Evolutionary conservation across 1,140 invertebrate species (phyloP), one percentile per base, ranked within the genome.

Genomic region (Asbolus verrucosus): DNA sequence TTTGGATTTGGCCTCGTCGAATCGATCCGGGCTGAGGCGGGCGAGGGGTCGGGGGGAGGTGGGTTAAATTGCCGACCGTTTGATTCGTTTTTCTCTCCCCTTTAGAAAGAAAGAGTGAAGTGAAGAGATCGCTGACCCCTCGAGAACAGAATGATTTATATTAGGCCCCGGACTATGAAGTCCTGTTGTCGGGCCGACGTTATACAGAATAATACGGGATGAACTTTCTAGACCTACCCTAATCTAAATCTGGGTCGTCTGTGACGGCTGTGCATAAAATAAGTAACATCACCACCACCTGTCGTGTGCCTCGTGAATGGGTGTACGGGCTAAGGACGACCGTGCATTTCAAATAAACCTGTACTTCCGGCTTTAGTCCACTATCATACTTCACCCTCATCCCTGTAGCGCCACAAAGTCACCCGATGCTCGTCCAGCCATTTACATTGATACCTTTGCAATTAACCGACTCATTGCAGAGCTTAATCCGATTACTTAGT

Each of bases 201-300:
- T 70, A 33, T 14, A 65, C 54, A 43, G 59, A 70, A 70, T 70
- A 59, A 70, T 65, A 62, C 54, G 60, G 68, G 43, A 70, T 70
- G 61, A 70, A 70, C 61, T 36, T 63, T 43, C 68, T 65, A 69
- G 72, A 75, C 73, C 73, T 75, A 70, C 73, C 73, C 73, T 70
- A 75, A 75, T 73, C 70, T 70, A 62, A 73, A 75, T 72, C 71
- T 75, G 66, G 65, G 70, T 68, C 65, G 50, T 60, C 46, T 54
- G 46, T 54, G 46, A 54, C 61, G 61, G 61, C 39, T 63, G 61
- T 63, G 61, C 61, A 72, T 74, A 77, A 65, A 65, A 72, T 62
- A 70, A 70, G 72, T 73, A 74, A 72, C 73, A 72, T 73, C 61
- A 63, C 77, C 70, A 77, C 73, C 73, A 69, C 69, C 68, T 73